Percentiles rank a stretch among this genome's conserved stretches.
These are phyloP conservation scores for Bombus cullumanus DNA, from an alignment of 1,140 invertebrate species.

Conservation along the genomic window DNA sequence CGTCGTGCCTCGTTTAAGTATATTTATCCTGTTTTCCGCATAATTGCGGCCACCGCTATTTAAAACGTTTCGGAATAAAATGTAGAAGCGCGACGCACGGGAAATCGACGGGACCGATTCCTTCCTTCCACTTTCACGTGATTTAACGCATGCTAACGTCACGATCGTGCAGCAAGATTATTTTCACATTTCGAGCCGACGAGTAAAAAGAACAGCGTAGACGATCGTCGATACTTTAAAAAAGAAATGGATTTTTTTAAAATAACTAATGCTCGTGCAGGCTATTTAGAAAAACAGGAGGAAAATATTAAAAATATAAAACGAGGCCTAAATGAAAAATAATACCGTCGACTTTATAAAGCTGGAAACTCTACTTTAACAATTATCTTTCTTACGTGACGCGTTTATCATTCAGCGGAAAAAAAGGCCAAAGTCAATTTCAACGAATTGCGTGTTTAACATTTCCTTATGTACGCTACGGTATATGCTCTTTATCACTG, in stretches of 20 bases:
- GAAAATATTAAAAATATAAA: background rate
- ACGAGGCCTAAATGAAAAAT: background rate
- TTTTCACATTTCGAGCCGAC: background rate
- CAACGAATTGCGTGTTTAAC: too few species aligned
- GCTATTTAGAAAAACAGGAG: background rate
- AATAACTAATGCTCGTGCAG: background rate
- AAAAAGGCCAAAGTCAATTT: too few species aligned
- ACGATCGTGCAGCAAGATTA: too few species aligned
- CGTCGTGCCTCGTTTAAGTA: slow-evolving; percentile 39
- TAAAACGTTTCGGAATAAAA: slow-evolving; percentile 5
- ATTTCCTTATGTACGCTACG: too few species aligned
- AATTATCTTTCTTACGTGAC: too few species aligned
- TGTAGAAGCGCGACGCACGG: background rate
- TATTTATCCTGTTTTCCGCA: slow-evolving; percentile 46
- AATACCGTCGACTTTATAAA: too few species aligned
- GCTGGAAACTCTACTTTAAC: too few species aligned
- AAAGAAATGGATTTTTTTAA: background rate
- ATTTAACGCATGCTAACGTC: background rate
- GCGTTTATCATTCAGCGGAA: too few species aligned
- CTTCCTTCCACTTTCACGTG: background rate
- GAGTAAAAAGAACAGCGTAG: background rate
- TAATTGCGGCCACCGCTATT: slow-evolving; percentile 30
- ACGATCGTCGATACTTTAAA: background rate
- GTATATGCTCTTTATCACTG: too few species aligned
- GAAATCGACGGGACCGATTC: background rate